Percentiles rank a stretch among this genome's conserved stretches.
Conservation (phyloP, 2,888 invertebrate genomes). For the Lacanobia wlatinum region DNA sequence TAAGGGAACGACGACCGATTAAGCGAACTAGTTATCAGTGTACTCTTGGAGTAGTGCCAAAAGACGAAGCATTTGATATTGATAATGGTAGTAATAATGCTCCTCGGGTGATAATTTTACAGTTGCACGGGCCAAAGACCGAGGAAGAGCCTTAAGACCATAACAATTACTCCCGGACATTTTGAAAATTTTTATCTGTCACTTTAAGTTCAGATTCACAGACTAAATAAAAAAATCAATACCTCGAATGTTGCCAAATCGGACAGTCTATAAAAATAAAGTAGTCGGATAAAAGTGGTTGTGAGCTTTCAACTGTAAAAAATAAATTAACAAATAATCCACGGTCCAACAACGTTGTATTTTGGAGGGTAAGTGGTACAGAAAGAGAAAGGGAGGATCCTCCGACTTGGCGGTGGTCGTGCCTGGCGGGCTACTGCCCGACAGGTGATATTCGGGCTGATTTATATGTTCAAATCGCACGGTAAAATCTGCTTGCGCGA, state of each 20-base stretch:
- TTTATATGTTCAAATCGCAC: too few species aligned
- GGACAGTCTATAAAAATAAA: too few species aligned
- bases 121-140: slow-evolving; percentile 27
- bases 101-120: slow-evolving; percentile 22
- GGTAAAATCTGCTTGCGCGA: too few species aligned
- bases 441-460: too few species aligned
- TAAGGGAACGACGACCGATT: slow-evolving; percentile 1
- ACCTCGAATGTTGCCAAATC: slow-evolving; percentile 21
- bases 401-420: too few species aligned
- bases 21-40: slow-evolving; percentile 28
- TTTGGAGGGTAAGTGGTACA: too few species aligned
- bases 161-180: slow-evolving; percentile 42
- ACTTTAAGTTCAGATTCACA: background rate
- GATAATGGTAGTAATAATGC: slow-evolving; percentile 40
- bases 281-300: too few species aligned
- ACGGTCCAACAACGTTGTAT: too few species aligned
- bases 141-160: slow-evolving; percentile 30
- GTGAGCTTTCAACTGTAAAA: too few species aligned
- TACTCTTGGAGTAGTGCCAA: slow-evolving; percentile 44
- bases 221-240: slow-evolving; percentile 17
- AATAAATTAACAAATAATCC: too few species aligned
- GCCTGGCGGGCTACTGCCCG: too few species aligned
- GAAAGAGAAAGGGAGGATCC: too few species aligned
- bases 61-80: slow-evolving; percentile 44
- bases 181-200: slow-evolving; percentile 31